A percentile compares a stretch with the other conserved stretches of the same genome.
These are phyloP conservation scores for Neodiprion pinetum DNA, from an alignment of 1,140 invertebrate genomes.

Conservation along the genomic window DNA sequence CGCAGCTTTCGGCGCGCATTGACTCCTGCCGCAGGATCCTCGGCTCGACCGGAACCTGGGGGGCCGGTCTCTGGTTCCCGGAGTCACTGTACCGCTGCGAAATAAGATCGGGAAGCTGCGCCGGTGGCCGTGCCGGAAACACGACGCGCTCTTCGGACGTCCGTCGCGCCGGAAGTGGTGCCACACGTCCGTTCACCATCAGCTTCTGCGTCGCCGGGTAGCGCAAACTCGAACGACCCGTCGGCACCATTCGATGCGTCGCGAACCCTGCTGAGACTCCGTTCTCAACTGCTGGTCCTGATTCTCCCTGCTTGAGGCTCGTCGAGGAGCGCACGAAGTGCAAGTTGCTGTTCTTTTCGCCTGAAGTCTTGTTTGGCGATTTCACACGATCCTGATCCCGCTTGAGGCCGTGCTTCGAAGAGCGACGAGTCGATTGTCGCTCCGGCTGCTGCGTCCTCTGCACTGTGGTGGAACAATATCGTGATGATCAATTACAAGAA, in stretches of 20 bases:
- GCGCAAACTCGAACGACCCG: slow-evolving; percentile 55
- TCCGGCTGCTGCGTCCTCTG: slow-evolving; percentile 30
- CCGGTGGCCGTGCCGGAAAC: slow-evolving; percentile 36
- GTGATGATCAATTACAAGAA: no score
- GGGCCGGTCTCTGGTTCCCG: slow-evolving; percentile 46
- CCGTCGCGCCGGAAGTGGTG: slow-evolving; percentile 45
- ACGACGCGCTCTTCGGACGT: slow-evolving; percentile 38
- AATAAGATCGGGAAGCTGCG: slow-evolving; percentile 49
- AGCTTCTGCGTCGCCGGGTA: slow-evolving; percentile 59
- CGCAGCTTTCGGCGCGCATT: slow-evolving; percentile 41
- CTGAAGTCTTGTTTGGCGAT: slow-evolving; percentile 34
- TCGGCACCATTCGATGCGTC: slow-evolving; percentile 46
- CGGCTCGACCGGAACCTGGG: slow-evolving; percentile 50
- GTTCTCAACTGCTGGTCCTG: slow-evolving; percentile 43
- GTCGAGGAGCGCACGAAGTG: slow-evolving; percentile 34
- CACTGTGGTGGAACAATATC: no score
- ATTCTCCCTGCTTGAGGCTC: slow-evolving; percentile 34
- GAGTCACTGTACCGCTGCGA: slow-evolving; percentile 51
- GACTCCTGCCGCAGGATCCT: slow-evolving; percentile 52
- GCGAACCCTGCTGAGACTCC: slow-evolving; percentile 46
- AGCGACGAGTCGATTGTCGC: slow-evolving; percentile 45
- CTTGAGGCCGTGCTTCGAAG: slow-evolving; percentile 37
- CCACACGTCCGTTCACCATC: slow-evolving; percentile 60
- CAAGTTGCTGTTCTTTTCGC: slow-evolving; percentile 34
- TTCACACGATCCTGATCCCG: slow-evolving; percentile 36